Base-by-base conservation (phyloP, 1,140 invertebrate species). In the Lucilia cuprina region DNA sequence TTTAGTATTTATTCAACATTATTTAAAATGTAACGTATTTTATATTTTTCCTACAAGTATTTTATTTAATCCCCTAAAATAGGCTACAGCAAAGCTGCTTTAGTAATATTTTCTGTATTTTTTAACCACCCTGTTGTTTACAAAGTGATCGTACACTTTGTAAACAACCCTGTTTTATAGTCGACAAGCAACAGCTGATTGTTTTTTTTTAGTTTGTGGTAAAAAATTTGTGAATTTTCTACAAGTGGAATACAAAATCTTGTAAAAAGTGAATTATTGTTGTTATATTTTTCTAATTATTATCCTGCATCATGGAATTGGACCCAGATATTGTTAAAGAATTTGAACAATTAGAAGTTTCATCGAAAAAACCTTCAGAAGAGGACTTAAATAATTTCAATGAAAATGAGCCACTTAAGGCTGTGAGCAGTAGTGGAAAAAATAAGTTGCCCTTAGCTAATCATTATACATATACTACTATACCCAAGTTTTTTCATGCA, bases 401-500 rank as follows among this genome's bases (percentile, higher is more conserved):
- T 60, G 83, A 74, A 30, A 83, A 83, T 49, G 55, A 65, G 7
- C 84, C 84, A 5, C 74, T 87, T 8, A 84, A 83, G 14, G 41
- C 82, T 13, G 21, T 70, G 10, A 77, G 41, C n/a, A 80, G 9
- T 21, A 3, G 2, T 80, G 35, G 41, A 41, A 35, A 19, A 25
- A 80, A 0, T 3, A 70, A 7, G 85, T 84, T 17, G 10, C 50
- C 74, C n/a, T 17, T 78, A 25, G n/a, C 17, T 25, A 41, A 49
- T 21, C 88, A 89, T 85, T 85, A 86, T 0, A 83, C 91, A 60
- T 83, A 87, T 87, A 88, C 89, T 47, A 91, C 89, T 84, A 95
- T 96, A 87, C 96, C 96, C 0, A 95, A 94, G 88, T 96, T 97
- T 89, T 97, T 95, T 91, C 95, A 94, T 85, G 95, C 95, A 93